Evolutionary conservation across 2,113 vertebrate genomes (phyloP), one percentile per base, ranked within the genome.

Genomic region (Paratilapia polleni): DNA sequence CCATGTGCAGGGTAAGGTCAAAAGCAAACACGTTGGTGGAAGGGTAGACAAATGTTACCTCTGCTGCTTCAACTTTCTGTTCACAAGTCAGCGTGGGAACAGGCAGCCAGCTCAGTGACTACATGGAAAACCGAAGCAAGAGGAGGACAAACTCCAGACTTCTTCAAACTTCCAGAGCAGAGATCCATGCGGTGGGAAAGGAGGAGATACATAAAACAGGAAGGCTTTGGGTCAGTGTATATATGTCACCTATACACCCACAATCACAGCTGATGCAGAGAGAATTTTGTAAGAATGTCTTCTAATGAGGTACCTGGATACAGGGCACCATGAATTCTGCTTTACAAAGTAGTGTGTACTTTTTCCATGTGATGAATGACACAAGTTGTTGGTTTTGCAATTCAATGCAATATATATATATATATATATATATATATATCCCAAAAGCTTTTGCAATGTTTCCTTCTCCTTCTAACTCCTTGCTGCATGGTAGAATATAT

Each of bases 11-110:
- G 12, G 79, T 87, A 89, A 88, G 83, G 81, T 84, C 91, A 89
- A 94, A 95, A 89, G 77, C 83, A 93, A 93, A 94, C 81, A 92
- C 64, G 82, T 43, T 47, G 78, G 52, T 52, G 78, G 89, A 87
- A 91, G 86, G 83, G 89, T 86, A 47, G 88, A 89, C 6, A 28
- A 83, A 76, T 17, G 47, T 84, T 80, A 85, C 85, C 77, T 79
- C 82, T 47, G 22, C 82, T 80, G 78, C 74, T 81, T 77, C 64
- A 58, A 17, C 80, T 87, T 68, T 78, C 43, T 82, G 84, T 86
- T 87, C 81, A 82, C 78, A 73, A 64, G 59, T 89, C 82, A 75
- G 83, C 93, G 86, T 93, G 89, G 87, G 92, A 94, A 93, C 79
- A 87, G 83, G 86, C 78, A 75, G 64, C 59, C 79, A 63, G 82